Percentiles rank a stretch among this genome's conserved stretches.
phyloP scores from a whole-genome alignment of 2,888 invertebrate genomes.

The Macrophya alboannulata region DNA sequence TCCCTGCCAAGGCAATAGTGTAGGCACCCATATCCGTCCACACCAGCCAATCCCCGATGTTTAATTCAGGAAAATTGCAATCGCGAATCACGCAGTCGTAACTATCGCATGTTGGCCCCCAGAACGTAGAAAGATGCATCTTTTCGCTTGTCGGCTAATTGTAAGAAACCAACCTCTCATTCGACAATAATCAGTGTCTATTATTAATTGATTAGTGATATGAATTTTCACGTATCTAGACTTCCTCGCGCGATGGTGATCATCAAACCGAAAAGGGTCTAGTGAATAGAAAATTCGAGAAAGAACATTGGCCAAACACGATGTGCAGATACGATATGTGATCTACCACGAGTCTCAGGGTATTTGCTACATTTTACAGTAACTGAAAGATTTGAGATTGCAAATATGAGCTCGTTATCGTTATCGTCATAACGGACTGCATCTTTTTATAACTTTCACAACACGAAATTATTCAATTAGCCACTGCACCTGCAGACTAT shows the following conservation, averaged over 20 bases:
- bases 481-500: neutral
- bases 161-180: neutral
- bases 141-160: conserved; percentile 64
- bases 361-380: neutral
- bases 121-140: conserved; percentile 77
- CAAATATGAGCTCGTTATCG: neutral
- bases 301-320: too few relatives aligned
- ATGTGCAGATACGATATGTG: neutral
- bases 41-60: conserved; percentile 84
- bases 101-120: conserved; percentile 86
- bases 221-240: neutral
- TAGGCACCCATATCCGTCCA: conserved; percentile 86
- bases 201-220: neutral
- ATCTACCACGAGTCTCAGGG: neutral
- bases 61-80: conserved; percentile 81
- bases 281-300: too few relatives aligned
- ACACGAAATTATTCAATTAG: neutral
- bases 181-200: neutral
- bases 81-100: conserved; percentile 82
- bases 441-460: neutral
- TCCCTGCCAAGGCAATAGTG: conserved; percentile 81
- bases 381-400: neutral
- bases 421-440: neutral
- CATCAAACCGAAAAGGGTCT: too few relatives aligned
- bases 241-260: neutral